Evolutionary conservation across 2,888 invertebrate genomes (phyloP).

Genomic region (Perizoma flavofasciatum): DNA sequence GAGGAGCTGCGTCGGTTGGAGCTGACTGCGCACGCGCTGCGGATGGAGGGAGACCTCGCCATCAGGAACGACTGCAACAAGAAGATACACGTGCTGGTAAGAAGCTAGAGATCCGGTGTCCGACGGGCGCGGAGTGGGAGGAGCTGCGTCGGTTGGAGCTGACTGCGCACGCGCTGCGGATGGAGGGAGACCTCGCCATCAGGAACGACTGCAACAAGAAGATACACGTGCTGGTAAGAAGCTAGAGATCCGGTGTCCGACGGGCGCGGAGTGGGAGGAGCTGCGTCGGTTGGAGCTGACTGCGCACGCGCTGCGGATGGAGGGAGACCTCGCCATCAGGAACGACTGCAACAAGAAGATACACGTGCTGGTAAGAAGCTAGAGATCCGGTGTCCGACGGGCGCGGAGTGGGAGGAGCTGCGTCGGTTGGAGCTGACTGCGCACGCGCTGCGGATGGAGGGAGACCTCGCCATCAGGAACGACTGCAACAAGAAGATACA

Average conservation of each 20-base stretch:
- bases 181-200: constrained; percentile 67
- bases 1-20: constrained; percentile 69
- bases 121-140: constrained; percentile 56
- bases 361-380: constrained; percentile 66
- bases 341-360: constrained; percentile 69
- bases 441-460: constrained; percentile 62
- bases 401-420: constrained; percentile 65
- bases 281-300: constrained; percentile 64
- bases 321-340: constrained; percentile 66
- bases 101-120: constrained; percentile 66
- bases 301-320: constrained; percentile 56
- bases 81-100: constrained; percentile 67
- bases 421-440: constrained; percentile 62
- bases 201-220: constrained; percentile 69
- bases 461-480: constrained; percentile 62
- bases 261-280: constrained; percentile 62
- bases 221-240: constrained; percentile 65
- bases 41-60: constrained; percentile 65
- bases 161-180: constrained; percentile 54
- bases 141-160: constrained; percentile 68
- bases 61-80: constrained; percentile 68
- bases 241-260: constrained; percentile 65
- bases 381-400: constrained; percentile 60
- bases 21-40: constrained; percentile 57
- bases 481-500: constrained; percentile 68